Base-by-base conservation (phyloP, 1,140 invertebrate species). In the Patella vulgata region DNA sequence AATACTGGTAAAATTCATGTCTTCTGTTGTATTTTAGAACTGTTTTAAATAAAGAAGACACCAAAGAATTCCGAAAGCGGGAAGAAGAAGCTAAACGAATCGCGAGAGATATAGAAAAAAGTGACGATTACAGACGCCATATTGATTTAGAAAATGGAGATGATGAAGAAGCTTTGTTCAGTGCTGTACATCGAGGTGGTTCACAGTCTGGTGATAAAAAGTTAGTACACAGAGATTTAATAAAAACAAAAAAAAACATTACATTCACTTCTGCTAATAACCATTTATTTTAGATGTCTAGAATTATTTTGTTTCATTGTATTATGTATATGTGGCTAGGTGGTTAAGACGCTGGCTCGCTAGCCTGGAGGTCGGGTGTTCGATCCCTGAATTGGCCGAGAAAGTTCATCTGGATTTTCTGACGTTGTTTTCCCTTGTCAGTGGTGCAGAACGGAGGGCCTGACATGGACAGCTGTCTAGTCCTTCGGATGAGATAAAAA, bases 41-140 rank as follows among this genome's bases (percentile, higher is more conserved):
- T 62, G 90, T 88, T 53, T 81, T 96, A 70, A 91, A 94, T 77
- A 89, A 90, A 76, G 91, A 90, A 74, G 93, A 97, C 77, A 91
- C 91, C 2, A 89, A 91, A 73, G 93, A 95, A 82, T 96, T 91
- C 75, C 92, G 91, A 85, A 89, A 92, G 75, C 88, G 89, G 60
- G 92, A 94, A 85, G 90, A 90, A 30, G 91, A 92, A 82, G 95
- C 95, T 33, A 88, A 90, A 48, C 90, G 92, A 82, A 91, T 97
- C 72, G 95, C 95, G 0, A 89, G 88, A 40, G 94, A 96, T 86
- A 97, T 97, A 56, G 93, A 96, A 82, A 91, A 87, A 74, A 91
- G 92, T 80, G 90, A 92, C 0, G 86, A 87, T 62, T 92, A 94
- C 72, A 91, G 91, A 77, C 88, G 89, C n/a, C 87, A 92, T 63